Evolutionary conservation across 2,113 vertebrate species (phyloP).

Genomic region (Caranx melampygus): DNA sequence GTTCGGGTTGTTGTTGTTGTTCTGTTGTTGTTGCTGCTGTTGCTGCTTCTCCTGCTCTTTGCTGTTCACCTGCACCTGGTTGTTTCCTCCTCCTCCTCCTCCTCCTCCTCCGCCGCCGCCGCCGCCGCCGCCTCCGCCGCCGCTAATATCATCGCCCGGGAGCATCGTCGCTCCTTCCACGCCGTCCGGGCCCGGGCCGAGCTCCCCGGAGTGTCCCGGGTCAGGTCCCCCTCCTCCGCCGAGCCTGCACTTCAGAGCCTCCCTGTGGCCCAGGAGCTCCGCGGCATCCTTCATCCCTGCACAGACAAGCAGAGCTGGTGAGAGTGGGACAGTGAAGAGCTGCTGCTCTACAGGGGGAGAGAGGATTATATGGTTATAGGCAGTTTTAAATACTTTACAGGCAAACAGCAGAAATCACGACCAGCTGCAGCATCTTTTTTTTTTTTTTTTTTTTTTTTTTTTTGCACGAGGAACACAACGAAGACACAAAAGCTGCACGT

Average conservation of each 20-base stretch:
- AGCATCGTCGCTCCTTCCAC: slow-evolving; percentile 94
- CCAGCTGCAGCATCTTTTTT: slow-evolving; percentile 9
- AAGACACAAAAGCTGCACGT: slow-evolving; percentile 24
- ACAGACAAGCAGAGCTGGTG: slow-evolving; percentile 58
- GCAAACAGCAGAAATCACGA: not conserved
- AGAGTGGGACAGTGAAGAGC: slow-evolving; percentile 30
- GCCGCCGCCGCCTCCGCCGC: slow-evolving; percentile 78
- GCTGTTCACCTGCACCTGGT: slow-evolving; percentile 87
- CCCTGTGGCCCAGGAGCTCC: slow-evolving; percentile 95
- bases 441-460: too few relatives aligned
- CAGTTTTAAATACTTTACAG: slow-evolving; percentile 19
- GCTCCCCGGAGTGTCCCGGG: slow-evolving; percentile 91
- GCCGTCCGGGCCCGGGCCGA: slow-evolving; percentile 89
- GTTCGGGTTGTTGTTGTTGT: slow-evolving; percentile 66
- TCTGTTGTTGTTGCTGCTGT: slow-evolving; percentile 69
- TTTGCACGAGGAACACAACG: not conserved
- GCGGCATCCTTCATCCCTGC: slow-evolving; percentile 97
- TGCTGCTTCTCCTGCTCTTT: slow-evolving; percentile 94
- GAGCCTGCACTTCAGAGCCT: slow-evolving; percentile 93
- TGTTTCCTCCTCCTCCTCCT: slow-evolving; percentile 79
- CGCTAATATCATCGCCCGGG: slow-evolving; percentile 92
- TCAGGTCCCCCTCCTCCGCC: slow-evolving; percentile 90
- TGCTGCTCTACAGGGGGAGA: slow-evolving; percentile 27
- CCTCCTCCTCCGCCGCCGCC: too few relatives aligned
- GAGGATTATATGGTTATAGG: slow-evolving; percentile 35